phyloP scores from a whole-genome alignment of 1,140 invertebrate species.

The Cotesia vestalis region DNA sequence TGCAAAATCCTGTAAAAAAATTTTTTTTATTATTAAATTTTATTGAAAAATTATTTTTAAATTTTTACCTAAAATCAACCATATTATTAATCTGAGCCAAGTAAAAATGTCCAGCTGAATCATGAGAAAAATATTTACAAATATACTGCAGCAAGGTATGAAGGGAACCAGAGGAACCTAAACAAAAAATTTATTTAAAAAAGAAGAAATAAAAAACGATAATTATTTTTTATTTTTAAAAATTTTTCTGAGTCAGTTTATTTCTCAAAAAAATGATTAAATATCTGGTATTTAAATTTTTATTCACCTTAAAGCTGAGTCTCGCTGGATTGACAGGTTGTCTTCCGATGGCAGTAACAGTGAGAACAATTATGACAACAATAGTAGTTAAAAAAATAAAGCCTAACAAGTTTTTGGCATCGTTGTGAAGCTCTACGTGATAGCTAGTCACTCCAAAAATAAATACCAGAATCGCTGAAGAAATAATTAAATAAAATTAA shows the following conservation, averaged over 20 bases:
- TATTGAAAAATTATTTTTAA: slow-evolving; percentile 27
- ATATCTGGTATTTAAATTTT: neutral
- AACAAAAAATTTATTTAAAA: slow-evolving; percentile 31
- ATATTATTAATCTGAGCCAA: slow-evolving; percentile 85
- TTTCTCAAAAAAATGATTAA: too few species aligned
- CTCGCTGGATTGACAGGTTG: slow-evolving; percentile 62
- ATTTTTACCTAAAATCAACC: slow-evolving; percentile 75
- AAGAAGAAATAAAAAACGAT: neutral
- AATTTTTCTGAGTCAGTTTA: neutral
- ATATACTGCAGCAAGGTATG: slow-evolving; percentile 83
- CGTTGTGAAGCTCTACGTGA: slow-evolving; percentile 39
- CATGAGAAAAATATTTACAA: slow-evolving; percentile 90
- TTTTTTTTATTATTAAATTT: too few species aligned
- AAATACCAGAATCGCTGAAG: slow-evolving; percentile 54
- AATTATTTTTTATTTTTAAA: slow-evolving; percentile 27
- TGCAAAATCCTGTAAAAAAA: slow-evolving; percentile 58
- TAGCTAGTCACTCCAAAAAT: slow-evolving; percentile 49
- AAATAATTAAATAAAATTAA: slow-evolving; percentile 8
- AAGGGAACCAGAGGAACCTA: slow-evolving; percentile 88
- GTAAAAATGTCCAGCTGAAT: slow-evolving; percentile 82
- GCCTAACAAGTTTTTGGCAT: slow-evolving; percentile 44
- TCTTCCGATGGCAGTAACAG: slow-evolving; percentile 56
- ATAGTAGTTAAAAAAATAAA: slow-evolving; percentile 53
- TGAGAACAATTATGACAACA: slow-evolving; percentile 54
- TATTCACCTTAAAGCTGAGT: slow-evolving; percentile 64